Evolutionary conservation across 2,888 invertebrate genomes (phyloP), one percentile per base, ranked within the genome.

Genomic region (Ectemnius lituratus): DNA sequence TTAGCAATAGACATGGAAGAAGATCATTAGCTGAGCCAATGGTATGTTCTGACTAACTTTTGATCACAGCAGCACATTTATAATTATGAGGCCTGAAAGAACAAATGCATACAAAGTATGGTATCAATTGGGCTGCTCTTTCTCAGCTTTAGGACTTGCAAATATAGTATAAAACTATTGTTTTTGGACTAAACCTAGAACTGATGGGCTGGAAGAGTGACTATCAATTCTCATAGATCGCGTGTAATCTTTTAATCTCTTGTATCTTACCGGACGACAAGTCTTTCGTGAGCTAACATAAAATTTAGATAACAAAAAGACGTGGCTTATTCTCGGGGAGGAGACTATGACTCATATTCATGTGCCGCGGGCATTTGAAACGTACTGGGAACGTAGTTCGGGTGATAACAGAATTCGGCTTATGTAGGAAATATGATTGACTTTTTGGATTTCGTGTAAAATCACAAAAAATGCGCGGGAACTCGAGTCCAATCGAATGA

Each of bases 21-120:
- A 63, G 87, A 0, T 90, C 90, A 5, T 73, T 90, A 2, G 79
- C 85, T 20, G 87, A 87, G 62, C 82, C 86, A 37, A 60, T 75
- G 82, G 89, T 87, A 84, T 83, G 84, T 65, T 37, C 37, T 37
- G 23, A 23, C 23, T 23, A 23, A 23, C 23, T 2, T 23, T 3
- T 23, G 37, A 37, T 37, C 37, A 37, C 8, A 37, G 37, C 37
- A 37, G 37, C 37, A 37, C 11, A 37, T 47, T 58, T 46, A 45
- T n/a, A 28, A 28, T 27, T 62, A n/a, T 14, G 47, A 58, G 6
- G n/a, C 59, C 6, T 4, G 66, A 37, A 23, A 16, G 37, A 11
- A 60, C 62, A 49, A 49, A 46, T 59, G 37, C 37, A 11, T 37
- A 37, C 8, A 37, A 37, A 37, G 37, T 37, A 37, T 37, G 37